Base-by-base conservation (phyloP, 2,888 invertebrate species). In the Coenonympha arcania region DNA sequence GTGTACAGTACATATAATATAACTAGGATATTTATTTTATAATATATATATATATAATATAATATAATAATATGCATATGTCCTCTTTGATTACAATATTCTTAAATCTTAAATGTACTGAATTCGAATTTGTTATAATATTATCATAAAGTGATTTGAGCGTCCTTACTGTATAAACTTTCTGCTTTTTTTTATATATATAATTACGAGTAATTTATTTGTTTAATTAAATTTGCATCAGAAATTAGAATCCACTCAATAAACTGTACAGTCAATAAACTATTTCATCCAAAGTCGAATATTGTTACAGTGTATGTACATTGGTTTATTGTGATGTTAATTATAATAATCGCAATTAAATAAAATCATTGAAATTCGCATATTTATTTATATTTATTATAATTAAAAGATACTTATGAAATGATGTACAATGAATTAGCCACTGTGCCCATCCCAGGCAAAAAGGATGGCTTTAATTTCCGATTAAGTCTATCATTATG, bases 81-180 rank as follows among this genome's bases (percentile, higher is more conserved):
- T 64, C 64, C 61, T 66, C 55, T 67, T 62, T 58, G 61, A 64
- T 61, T 62, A 61, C 16, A 39, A 15, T 19, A 18, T 6, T 60
- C n/a, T n/a, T n/a, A n/a, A n/a, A 64, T 61, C 58, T 66, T 68
- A 72, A 54, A 55, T 57, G 56, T 60, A 60, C 41, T 52, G 52
- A 47, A 57, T 51, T 49, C 20, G 36, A 36, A 54, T 53, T 56
- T 47, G 39, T 52, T 55, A 53, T 52, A 54, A 50, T 28, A 36
- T 22, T 37, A 39, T 39, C 9, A 42, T 36, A 62, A 56, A 54
- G 52, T 68, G 69, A 68, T 72, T 77, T 79, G 79, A 81, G 79
- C 80, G 73, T 68, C 52, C 54, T 54, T 67, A 60, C n/a, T n/a
- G n/a, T n/a, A n/a, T n/a, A n/a, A n/a, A n/a, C n/a, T n/a, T n/a